A percentile compares a stretch with the other conserved stretches of the same genome.
Conservation (phyloP, 2,113 vertebrate species). For the Athene cunicularia region DNA sequence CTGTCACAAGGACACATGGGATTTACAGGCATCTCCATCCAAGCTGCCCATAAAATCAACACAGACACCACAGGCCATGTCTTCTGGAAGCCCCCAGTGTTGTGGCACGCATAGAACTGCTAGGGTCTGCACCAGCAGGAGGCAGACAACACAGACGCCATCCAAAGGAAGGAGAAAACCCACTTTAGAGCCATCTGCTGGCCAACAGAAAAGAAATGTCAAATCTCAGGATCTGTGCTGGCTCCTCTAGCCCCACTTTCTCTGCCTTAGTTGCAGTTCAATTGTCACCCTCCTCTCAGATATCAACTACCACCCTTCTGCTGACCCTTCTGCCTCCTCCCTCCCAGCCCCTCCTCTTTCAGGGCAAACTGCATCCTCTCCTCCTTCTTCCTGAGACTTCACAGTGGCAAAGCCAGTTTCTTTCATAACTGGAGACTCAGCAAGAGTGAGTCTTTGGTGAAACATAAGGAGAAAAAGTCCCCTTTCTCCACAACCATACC, state of each 20-base stretch:
- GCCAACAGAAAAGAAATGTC: neutral
- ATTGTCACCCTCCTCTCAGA: neutral
- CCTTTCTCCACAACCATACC: neutral
- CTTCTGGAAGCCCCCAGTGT: neutral
- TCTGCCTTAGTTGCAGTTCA: neutral
- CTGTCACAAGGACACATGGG: neutral
- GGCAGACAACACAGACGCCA: too few relatives aligned
- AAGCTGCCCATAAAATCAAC: neutral
- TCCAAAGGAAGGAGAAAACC: neutral
- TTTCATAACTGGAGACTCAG: neutral
- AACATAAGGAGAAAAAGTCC: neutral
- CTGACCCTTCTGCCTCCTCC: neutral
- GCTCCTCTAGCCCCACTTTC: neutral
- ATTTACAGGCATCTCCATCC: neutral
- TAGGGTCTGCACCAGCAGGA: too few relatives aligned
- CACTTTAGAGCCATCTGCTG: neutral
- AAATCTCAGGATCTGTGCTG: rapidly evolving
- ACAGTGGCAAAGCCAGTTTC: neutral
- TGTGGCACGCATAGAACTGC: neutral
- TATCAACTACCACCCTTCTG: neutral
- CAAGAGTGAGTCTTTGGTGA: neutral
- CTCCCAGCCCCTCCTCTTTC: neutral
- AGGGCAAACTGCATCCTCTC: neutral
- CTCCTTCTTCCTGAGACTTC: neutral
- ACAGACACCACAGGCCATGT: too few relatives aligned